Evolutionary conservation across 2,888 invertebrate species (phyloP).

Genomic region (Fabriciana adippe): DNA sequence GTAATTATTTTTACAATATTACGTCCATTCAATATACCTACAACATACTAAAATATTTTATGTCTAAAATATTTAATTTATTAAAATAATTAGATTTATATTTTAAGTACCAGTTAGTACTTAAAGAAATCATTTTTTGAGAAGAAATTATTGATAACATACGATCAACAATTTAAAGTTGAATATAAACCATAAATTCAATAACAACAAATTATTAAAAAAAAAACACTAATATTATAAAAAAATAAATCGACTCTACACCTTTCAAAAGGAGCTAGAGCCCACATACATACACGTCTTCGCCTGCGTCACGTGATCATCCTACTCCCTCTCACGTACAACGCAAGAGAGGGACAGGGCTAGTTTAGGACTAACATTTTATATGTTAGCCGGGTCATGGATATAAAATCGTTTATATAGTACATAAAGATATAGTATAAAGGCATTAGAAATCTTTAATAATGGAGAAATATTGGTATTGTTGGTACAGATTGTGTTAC

Average conservation of each 20-base stretch:
- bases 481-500: slow-evolving; percentile 49
- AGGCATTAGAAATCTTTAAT: slow-evolving; percentile 72
- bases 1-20: too few species aligned
- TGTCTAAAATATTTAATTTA: too few species aligned
- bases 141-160: too few species aligned
- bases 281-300: slow-evolving; percentile 63
- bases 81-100: too few species aligned
- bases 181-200: too few species aligned
- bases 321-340: slow-evolving; percentile 57
- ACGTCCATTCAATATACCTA: too few species aligned
- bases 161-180: too few species aligned
- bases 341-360: slow-evolving; percentile 55
- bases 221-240: neutral
- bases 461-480: slow-evolving; percentile 70
- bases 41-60: too few species aligned
- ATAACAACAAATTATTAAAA: neutral
- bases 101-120: too few species aligned
- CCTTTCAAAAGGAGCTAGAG: slow-evolving; percentile 51
- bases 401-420: slow-evolving; percentile 80
- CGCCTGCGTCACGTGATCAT: slow-evolving; percentile 68
- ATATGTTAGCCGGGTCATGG: slow-evolving; percentile 82
- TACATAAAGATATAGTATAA: slow-evolving; percentile 55
- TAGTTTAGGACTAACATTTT: slow-evolving; percentile 81
- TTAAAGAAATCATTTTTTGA: too few species aligned
- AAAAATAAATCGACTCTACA: slow-evolving; percentile 50